A percentile compares a stretch with the other conserved stretches of the same genome.
These are phyloP conservation scores for Chiropotes sagulatus DNA, from an alignment of 2,797 vertebrate species.

Conservation along the genomic window DNA sequence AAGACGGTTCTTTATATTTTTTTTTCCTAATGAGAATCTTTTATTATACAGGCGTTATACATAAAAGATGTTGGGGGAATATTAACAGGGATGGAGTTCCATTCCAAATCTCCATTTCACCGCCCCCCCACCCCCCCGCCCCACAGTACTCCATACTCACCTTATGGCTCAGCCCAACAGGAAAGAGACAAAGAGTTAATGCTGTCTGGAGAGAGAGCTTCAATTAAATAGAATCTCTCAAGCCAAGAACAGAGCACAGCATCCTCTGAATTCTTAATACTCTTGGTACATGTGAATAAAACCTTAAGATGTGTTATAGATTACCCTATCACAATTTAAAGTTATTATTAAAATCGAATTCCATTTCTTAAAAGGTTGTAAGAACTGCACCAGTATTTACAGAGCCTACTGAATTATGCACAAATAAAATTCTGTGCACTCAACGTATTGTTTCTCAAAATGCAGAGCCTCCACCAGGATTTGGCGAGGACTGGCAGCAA, in stretches of 20 bases:
- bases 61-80: conserved; percentile 81
- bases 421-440: conserved; percentile 99
- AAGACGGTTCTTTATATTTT: neutral
- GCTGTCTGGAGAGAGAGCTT: conserved; percentile 79
- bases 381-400: conserved; percentile 97
- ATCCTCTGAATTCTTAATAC: conserved; percentile 80
- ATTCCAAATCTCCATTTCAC: conserved; percentile 61
- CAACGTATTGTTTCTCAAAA: conserved; percentile 85
- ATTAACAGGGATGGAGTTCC: conserved; percentile 79
- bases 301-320: conserved; percentile 79
- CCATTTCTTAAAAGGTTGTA: conserved; percentile 91
- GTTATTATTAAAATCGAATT: conserved; percentile 88
- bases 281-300: conserved; percentile 82
- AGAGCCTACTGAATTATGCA: conserved; percentile 99
- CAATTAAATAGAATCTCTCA: conserved; percentile 76
- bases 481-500: conserved; percentile 34
- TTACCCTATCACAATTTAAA: conserved; percentile 88
- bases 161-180: conserved; percentile 55
- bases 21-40: conserved; percentile 85
- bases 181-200: conserved; percentile 75
- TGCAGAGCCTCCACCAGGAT: conserved; percentile 84
- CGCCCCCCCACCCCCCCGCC: conserved; percentile 73
- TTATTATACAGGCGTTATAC: conserved; percentile 87
- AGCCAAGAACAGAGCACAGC: conserved; percentile 73
- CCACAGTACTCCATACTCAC: conserved; percentile 67